A percentile compares a stretch with the other conserved stretches of the same genome.
Conservation (phyloP, 2,113 vertebrate genomes). For the Alethe castanea region DNA sequence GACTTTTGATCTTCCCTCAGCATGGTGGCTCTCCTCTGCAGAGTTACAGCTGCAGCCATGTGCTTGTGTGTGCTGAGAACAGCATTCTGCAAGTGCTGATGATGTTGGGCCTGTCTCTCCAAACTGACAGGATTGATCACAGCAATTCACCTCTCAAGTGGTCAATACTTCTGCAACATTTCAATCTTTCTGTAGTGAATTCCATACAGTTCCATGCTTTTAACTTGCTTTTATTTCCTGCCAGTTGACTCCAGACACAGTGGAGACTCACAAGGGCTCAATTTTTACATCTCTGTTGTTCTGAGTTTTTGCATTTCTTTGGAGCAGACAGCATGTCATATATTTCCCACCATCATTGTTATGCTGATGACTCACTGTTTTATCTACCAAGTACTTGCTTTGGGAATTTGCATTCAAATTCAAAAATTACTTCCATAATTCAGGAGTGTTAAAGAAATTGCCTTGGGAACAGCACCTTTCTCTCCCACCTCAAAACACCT, state of each 20-base stretch:
- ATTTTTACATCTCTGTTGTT: neutral
- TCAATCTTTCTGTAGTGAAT: neutral
- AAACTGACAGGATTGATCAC: neutral
- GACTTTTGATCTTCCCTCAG: neutral
- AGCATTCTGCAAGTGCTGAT: neutral
- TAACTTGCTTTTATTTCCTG: neutral
- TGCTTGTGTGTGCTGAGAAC: neutral
- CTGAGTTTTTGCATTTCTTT: neutral
- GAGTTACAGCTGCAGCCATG: neutral
- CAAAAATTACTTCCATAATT: neutral
- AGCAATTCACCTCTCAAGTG: neutral
- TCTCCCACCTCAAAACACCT: neutral
- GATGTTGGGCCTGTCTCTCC: neutral
- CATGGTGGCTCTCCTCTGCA: neutral
- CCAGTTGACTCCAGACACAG: neutral
- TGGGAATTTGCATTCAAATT: constrained; percentile 30
- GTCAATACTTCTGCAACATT: neutral
- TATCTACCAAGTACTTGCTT: neutral
- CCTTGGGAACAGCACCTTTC: neutral
- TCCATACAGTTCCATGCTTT: neutral
- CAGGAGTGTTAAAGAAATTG: neutral
- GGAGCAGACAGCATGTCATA: neutral
- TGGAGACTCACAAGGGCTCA: neutral
- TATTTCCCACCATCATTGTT: neutral
- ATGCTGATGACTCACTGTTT: neutral